phyloP scores from a whole-genome alignment of 2,797 vertebrate genomes.

The Anolis apletophallus region DNA sequence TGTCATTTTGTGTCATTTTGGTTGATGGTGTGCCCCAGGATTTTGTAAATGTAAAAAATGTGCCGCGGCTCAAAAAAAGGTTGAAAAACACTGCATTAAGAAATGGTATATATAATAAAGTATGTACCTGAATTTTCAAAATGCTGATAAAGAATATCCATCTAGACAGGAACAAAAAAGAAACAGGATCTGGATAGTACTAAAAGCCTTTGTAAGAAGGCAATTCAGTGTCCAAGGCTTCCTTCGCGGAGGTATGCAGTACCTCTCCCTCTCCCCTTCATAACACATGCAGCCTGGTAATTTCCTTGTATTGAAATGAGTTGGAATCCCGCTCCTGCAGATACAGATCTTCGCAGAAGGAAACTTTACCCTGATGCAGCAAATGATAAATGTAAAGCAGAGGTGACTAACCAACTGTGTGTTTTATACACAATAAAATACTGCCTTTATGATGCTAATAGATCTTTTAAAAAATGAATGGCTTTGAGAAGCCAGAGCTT shows the following conservation, averaged over 20 bases:
- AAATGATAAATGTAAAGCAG: constrained; percentile 40
- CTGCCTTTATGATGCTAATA: constrained; percentile 56
- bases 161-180: too few species aligned
- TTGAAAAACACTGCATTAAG: too few species aligned
- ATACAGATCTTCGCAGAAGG: not conserved
- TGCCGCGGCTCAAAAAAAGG: too few species aligned
- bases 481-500: constrained; percentile 63
- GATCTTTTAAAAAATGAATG: constrained; percentile 58
- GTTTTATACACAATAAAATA: constrained; percentile 46
- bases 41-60: too few species aligned
- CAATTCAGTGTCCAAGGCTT: too few species aligned
- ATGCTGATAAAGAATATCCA: too few species aligned
- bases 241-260: too few species aligned
- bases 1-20: too few species aligned
- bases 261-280: not conserved
- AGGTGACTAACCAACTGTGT: constrained; percentile 39
- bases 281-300: not conserved
- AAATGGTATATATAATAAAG: too few species aligned
- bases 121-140: not conserved
- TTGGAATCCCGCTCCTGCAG: not conserved
- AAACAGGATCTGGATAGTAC: too few species aligned
- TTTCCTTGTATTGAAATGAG: not conserved
- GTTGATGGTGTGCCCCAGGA: too few species aligned
- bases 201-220: too few species aligned
- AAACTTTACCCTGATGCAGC: constrained; percentile 35